Percentiles rank a stretch among this genome's conserved stretches.
Evolutionary conservation across 1,140 invertebrate species (phyloP).

Genomic region (Condylostylus longicornis): DNA sequence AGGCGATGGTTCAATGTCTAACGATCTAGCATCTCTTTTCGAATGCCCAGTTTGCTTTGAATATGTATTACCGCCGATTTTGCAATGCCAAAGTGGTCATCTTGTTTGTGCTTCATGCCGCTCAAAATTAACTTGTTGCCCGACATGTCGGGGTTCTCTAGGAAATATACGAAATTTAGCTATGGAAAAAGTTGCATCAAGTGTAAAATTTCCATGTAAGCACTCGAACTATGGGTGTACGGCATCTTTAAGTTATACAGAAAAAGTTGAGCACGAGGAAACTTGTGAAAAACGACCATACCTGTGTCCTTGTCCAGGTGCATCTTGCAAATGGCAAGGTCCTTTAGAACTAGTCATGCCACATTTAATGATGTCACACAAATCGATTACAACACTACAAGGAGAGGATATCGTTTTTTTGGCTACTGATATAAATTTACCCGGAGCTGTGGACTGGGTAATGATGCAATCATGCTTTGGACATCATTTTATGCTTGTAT

Average conservation of each 20-base stretch:
- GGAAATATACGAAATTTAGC: constrained; percentile 95
- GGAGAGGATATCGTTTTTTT: constrained; percentile 98
- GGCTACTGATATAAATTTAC: constrained; percentile 97
- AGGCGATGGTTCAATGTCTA: constrained; percentile 44
- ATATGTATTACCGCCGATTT: constrained; percentile 93
- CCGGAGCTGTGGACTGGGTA: constrained; percentile 99
- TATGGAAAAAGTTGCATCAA: constrained; percentile 98
- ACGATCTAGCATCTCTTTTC: constrained; percentile 87
- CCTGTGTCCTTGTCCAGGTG: constrained; percentile 94
- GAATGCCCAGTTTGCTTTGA: constrained; percentile 99
- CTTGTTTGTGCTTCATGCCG: constrained; percentile 88
- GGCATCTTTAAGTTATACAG: constrained; percentile 82
- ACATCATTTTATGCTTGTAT: constrained; percentile 97
- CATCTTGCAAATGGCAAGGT: constrained; percentile 98
- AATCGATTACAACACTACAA: constrained; percentile 96
- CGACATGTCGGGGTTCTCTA: constrained; percentile 90
- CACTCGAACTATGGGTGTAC: constrained; percentile 93
- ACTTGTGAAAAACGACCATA: constrained; percentile 95
- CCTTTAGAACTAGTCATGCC: constrained; percentile 89
- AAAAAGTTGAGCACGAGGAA: constrained; percentile 97
- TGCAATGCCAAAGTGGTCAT: constrained; percentile 78
- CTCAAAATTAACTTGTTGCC: constrained; percentile 91
- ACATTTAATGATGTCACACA: constrained; percentile 93
- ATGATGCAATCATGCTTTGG: constrained; percentile 99
- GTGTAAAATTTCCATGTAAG: constrained; percentile 97